Conservation (phyloP, 2,113 vertebrate species). For the Phalacrocorax carbo region DNA sequence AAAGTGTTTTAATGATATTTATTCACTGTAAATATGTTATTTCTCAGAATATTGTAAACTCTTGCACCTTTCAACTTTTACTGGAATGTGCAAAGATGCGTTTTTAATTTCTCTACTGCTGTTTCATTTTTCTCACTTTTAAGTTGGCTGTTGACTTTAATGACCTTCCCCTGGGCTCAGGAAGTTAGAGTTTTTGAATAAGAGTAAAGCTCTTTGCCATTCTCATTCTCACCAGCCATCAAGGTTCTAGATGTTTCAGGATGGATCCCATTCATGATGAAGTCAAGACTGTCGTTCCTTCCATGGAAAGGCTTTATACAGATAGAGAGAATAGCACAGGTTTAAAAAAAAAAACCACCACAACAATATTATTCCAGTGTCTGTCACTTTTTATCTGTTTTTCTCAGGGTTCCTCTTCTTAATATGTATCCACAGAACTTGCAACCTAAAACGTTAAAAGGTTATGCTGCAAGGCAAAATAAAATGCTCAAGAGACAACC, state of each 20-base stretch:
- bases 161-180: neutral
- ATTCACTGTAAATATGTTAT: neutral
- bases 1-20: neutral
- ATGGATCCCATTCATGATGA: neutral
- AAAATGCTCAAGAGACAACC: neutral
- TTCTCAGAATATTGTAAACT: neutral
- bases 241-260: neutral
- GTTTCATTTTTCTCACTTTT: neutral
- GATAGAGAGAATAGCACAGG: neutral
- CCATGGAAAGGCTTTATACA: neutral
- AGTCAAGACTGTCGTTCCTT: neutral
- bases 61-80: neutral
- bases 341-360: neutral
- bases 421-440: neutral
- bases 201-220: neutral
- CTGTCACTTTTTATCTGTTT: neutral
- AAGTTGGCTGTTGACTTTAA: neutral
- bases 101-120: neutral
- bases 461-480: neutral
- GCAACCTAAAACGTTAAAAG: neutral
- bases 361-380: neutral
- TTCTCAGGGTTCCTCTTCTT: neutral
- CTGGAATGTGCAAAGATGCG: neutral
- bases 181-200: neutral
- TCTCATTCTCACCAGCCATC: neutral